A percentile compares a stretch with the other conserved stretches of the same genome.
phyloP scores from a whole-genome alignment of 2,888 invertebrate genomes.

The Andrena minutula region DNA sequence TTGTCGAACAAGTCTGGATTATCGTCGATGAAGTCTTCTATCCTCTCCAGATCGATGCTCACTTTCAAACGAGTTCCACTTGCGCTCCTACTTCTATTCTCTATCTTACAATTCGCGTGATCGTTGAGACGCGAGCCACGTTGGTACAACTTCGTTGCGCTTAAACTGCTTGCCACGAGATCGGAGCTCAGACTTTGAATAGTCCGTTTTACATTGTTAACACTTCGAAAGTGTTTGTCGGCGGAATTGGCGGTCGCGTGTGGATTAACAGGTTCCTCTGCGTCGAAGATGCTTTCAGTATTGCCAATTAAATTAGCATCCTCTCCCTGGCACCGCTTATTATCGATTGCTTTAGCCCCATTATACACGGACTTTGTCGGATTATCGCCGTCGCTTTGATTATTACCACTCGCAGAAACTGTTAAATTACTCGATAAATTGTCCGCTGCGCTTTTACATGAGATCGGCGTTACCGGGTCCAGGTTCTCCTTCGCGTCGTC shows the following conservation, averaged over 20 bases:
- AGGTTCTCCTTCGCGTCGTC: slow-evolving; percentile 79
- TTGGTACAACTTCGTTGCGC: slow-evolving; percentile 1
- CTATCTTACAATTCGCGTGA: neutral
- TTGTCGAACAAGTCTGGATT: slow-evolving; percentile 71
- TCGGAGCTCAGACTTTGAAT: neutral
- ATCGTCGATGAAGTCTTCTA: slow-evolving; percentile 70
- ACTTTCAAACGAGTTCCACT: slow-evolving; percentile 69
- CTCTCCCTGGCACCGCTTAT: slow-evolving; percentile 1
- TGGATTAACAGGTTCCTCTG: slow-evolving; percentile 1
- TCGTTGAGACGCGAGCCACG: slow-evolving; percentile 7
- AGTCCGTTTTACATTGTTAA: neutral
- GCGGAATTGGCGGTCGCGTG: neutral
- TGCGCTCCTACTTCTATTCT: neutral
- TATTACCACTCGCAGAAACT: slow-evolving; percentile 20
- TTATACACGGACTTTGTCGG: neutral
- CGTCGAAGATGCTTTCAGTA: neutral
- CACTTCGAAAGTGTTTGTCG: neutral
- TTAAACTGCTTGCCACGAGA: slow-evolving; percentile 4
- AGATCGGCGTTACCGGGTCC: slow-evolving; percentile 67
- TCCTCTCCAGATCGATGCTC: slow-evolving; percentile 79
- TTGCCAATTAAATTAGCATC: slow-evolving; percentile 1
- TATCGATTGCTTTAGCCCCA: slow-evolving; percentile 4
- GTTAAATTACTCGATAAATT: slow-evolving; percentile 8
- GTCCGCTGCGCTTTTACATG: slow-evolving; percentile 24
- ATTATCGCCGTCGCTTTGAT: slow-evolving; percentile 12